Evolutionary conservation across 2,797 vertebrate species (phyloP).

Genomic region (Mormyrops attenuatus): DNA sequence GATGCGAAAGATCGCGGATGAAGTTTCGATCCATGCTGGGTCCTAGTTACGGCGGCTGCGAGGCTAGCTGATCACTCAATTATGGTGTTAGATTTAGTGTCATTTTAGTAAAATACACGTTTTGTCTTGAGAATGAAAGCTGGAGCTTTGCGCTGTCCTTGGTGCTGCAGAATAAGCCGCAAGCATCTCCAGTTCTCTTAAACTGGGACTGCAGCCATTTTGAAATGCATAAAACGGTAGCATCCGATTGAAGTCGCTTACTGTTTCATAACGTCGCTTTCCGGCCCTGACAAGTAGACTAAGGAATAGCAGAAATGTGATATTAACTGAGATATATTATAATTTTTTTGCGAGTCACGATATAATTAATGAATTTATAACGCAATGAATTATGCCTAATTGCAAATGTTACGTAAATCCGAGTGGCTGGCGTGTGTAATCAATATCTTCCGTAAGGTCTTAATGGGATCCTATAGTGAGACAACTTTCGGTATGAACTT

Average conservation of each 20-base stretch:
- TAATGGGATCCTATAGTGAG: not conserved
- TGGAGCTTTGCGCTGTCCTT: constrained; percentile 59
- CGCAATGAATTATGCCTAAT: not conserved
- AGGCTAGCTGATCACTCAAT: not conserved
- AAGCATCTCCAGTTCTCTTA: not conserved
- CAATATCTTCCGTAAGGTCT: not conserved
- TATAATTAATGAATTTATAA: not conserved
- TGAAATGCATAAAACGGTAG: not conserved
- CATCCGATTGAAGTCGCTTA: not conserved
- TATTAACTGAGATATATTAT: not conserved
- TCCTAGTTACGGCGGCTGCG: not conserved
- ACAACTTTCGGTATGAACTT: not conserved
- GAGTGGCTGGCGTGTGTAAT: not conserved
- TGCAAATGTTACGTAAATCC: not conserved
- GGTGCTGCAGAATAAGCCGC: constrained; percentile 54
- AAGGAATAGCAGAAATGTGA: not conserved
- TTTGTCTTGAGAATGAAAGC: not conserved
- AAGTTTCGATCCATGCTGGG: not conserved
- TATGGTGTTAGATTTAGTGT: not conserved
- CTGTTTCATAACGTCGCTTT: not conserved
- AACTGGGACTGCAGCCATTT: constrained; percentile 5
- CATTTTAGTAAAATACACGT: not conserved
- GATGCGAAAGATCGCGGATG: not conserved
- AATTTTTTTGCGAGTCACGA: not conserved
- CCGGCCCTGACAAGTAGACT: not conserved